These are phyloP conservation scores for Falco peregrinus DNA, from an alignment of 2,797 vertebrate genomes.

Conservation along the genomic window DNA sequence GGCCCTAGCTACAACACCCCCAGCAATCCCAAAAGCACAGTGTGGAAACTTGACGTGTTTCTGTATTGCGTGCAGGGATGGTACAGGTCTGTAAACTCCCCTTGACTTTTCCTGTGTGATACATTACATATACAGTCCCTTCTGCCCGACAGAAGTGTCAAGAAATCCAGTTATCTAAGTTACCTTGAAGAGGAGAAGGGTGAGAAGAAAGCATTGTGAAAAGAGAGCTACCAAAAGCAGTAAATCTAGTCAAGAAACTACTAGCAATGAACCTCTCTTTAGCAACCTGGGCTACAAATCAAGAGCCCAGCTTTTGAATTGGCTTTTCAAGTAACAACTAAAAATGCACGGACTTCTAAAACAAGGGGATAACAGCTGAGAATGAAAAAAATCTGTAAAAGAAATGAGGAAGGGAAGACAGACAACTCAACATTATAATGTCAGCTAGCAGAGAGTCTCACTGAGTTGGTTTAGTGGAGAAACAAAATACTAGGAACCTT, in stretches of 20 bases:
- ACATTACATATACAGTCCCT: not conserved
- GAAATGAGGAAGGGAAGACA: not conserved
- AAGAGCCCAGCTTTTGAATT: not conserved
- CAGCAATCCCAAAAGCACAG: not conserved
- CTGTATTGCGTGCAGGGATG: not conserved
- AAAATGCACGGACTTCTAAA: not conserved
- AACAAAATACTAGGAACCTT: not conserved
- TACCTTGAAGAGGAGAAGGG: not conserved
- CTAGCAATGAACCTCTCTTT: not conserved
- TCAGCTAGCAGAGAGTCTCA: not conserved
- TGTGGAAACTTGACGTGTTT: not conserved
- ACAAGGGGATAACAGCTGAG: not conserved
- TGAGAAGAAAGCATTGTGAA: not conserved
- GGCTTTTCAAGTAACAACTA: not conserved
- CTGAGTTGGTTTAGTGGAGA: not conserved
- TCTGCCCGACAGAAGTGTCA: not conserved
- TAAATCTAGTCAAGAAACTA: not conserved
- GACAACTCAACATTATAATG: fast-evolving
- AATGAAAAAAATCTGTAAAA: not conserved
- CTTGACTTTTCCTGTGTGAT: not conserved
- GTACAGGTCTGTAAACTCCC: not conserved
- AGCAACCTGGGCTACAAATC: not conserved
- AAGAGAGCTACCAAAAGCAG: not conserved
- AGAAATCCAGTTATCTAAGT: not conserved
- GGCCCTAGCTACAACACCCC: not conserved